phyloP scores from a whole-genome alignment of 2,113 vertebrate species.

The Tricholaema leucomelas region DNA sequence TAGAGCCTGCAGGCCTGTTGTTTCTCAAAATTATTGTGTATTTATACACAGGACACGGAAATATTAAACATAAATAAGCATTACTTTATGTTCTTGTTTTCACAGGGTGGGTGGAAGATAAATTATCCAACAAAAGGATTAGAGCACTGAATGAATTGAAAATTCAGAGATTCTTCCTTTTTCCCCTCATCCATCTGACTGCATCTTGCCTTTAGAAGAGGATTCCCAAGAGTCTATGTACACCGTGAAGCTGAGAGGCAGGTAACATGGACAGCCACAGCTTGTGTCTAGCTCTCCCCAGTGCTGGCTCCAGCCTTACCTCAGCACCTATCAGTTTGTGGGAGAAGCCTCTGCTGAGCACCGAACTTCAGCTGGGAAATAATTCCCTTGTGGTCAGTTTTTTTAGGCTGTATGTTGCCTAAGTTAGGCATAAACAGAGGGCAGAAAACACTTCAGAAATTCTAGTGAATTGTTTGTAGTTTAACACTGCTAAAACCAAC shows the following conservation, averaged over 20 bases:
- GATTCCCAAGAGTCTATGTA: neutral
- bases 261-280: neutral
- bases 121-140: conserved; percentile 2
- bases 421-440: neutral
- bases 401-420: neutral
- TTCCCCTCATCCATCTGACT: neutral
- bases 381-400: neutral
- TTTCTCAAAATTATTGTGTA: neutral
- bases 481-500: neutral
- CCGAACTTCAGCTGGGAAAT: neutral
- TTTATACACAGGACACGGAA: neutral
- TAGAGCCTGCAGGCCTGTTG: neutral
- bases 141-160: neutral
- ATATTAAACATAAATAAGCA: conserved; percentile 32
- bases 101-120: neutral
- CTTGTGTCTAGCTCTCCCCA: neutral
- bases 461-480: neutral
- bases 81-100: neutral
- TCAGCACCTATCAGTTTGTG: accelerated
- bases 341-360: neutral
- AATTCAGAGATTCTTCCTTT: neutral
- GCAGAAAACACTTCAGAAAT: neutral
- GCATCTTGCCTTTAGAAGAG: neutral
- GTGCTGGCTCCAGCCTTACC: neutral
- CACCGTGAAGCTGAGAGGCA: neutral